Evolutionary conservation across 2,113 vertebrate genomes (phyloP).

Genomic region (Beaufortia kweichowensis): DNA sequence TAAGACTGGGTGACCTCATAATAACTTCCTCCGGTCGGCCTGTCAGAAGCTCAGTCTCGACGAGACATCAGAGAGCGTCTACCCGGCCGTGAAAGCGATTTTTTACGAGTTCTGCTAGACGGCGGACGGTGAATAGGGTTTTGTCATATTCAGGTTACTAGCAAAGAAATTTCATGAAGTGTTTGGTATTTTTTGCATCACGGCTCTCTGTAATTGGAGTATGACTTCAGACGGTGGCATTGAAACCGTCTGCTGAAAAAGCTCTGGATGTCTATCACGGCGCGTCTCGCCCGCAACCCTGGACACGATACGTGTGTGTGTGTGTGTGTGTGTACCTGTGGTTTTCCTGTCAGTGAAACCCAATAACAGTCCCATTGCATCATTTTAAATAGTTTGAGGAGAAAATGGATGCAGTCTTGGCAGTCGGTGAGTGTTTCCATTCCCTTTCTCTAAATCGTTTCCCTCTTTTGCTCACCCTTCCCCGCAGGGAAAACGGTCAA

Average conservation of each 20-base stretch:
- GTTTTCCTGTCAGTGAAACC: slow-evolving; percentile 65
- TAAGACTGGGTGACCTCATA: slow-evolving; percentile 49
- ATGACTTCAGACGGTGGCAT: slow-evolving; percentile 53
- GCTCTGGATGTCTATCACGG: slow-evolving; percentile 54
- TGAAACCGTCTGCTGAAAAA: slow-evolving; percentile 52
- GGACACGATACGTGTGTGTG: slow-evolving; percentile 39
- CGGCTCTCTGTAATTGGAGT: slow-evolving; percentile 38
- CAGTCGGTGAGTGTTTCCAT: slow-evolving; percentile 58
- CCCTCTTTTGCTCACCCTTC: slow-evolving; percentile 48
- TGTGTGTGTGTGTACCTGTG: slow-evolving; percentile 53
- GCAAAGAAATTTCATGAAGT: slow-evolving; percentile 46
- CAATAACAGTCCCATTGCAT: slow-evolving; percentile 65
- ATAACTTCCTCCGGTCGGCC: slow-evolving; percentile 50
- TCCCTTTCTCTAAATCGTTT: slow-evolving; percentile 53
- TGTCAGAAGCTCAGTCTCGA: slow-evolving; percentile 26
- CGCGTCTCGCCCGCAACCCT: slow-evolving; percentile 49
- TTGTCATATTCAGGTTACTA: slow-evolving; percentile 34
- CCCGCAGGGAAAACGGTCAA: slow-evolving; percentile 56
- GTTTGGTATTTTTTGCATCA: slow-evolving; percentile 39
- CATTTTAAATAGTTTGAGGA: slow-evolving; percentile 62
- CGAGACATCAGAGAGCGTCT: slow-evolving; percentile 40
- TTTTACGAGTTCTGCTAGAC: slow-evolving; percentile 45
- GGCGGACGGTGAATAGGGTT: slow-evolving; percentile 31
- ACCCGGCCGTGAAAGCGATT: slow-evolving; percentile 18
- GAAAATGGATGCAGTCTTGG: slow-evolving; percentile 62